Base-by-base conservation (phyloP, 1,140 invertebrate genomes). In the Rhyacophila brunnea region DNA sequence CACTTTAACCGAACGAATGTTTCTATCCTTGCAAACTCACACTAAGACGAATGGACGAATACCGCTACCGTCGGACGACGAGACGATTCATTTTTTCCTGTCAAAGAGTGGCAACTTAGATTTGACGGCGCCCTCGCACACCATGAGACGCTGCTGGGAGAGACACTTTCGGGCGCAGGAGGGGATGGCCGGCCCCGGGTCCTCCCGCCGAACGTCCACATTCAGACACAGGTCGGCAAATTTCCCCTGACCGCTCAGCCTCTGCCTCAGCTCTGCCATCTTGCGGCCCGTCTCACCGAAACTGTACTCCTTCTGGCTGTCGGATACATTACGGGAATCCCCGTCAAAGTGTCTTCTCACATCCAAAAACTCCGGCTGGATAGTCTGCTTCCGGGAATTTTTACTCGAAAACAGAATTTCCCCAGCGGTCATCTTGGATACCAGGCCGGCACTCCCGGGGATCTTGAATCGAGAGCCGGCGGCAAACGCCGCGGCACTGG, bases 31-130 rank as follows among this genome's bases (percentile, higher is more conserved):
- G 23, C 4, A 28, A 28, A 28, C 9, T 28, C 23, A 28, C 23
- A 28, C n/a, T n/a, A 9, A 28, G 23, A 28, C 23, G 9, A 3
- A 28, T 28, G 23, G 9, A 28, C 23, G 23, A 3, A 28, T 9
- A 28, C 23, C 9, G 23, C 23, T 28, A 28, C 9, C 23, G 23
- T 3, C 9, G 4, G 3, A 28, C 23, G 23, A 3, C 23, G 23
- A 28, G 23, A 28, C 3, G 4, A 28, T 28, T 14, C 32, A 64
- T 62, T 79, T 82, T 74, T 89, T 89, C 68, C 89, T 90, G 72
- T 93, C 90, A 70, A 93, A 93, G n/a, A 92, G 81, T 38, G 86
- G 88, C 65, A 93, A 77, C 74, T 93, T 93, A 40, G 89, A 92
- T 64, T 84, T 81, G 23, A 93, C 90, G 11, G 89, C 89, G 47